These are phyloP conservation scores for Tethya wilhelma DNA, from an alignment of 37 sponge, comb jelly and placozoan genomes.

Conservation along the genomic window DNA sequence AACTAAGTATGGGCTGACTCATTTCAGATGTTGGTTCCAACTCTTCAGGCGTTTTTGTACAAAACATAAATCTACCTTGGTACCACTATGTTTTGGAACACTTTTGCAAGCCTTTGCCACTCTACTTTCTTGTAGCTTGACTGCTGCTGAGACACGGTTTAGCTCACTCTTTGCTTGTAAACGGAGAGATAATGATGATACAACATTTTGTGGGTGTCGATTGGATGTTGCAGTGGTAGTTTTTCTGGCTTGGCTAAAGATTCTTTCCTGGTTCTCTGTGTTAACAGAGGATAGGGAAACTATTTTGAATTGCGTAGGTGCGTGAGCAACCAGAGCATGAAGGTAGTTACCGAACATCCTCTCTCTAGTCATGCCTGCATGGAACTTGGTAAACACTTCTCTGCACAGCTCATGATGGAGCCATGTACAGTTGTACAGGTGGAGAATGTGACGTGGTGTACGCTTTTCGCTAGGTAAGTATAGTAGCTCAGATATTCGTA, in stretches of 20 bases:
- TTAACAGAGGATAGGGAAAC: constrained; percentile 6
- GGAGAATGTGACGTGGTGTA: constrained; percentile 8
- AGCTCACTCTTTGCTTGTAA: constrained; percentile 6
- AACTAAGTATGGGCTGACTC: background rate
- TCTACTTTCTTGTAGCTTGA: background rate
- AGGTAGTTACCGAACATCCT: constrained; percentile 14
- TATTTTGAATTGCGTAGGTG: constrained; percentile 14
- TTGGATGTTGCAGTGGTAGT: background rate
- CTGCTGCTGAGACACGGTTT: background rate
- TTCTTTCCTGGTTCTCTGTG: constrained; percentile 8
- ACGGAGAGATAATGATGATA: background rate
- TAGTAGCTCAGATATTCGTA: constrained; percentile 9
- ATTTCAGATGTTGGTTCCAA: background rate
- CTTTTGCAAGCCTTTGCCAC: background rate
- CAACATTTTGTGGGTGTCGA: constrained; percentile 15
- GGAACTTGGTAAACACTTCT: background rate
- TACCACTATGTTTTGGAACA: background rate
- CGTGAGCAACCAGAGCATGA: constrained; percentile 26
- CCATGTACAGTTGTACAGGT: constrained; percentile 27
- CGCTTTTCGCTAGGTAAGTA: constrained; percentile 16
- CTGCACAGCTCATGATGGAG: constrained; percentile 10
- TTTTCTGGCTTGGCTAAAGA: constrained; percentile 3
- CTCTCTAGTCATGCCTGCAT: background rate
- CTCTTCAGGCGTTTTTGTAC: background rate
- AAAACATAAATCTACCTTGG: background rate